Percentiles rank a stretch among this genome's conserved stretches.
Evolutionary conservation across 2,888 invertebrate genomes (phyloP).

Genomic region (Gerris lacustris): DNA sequence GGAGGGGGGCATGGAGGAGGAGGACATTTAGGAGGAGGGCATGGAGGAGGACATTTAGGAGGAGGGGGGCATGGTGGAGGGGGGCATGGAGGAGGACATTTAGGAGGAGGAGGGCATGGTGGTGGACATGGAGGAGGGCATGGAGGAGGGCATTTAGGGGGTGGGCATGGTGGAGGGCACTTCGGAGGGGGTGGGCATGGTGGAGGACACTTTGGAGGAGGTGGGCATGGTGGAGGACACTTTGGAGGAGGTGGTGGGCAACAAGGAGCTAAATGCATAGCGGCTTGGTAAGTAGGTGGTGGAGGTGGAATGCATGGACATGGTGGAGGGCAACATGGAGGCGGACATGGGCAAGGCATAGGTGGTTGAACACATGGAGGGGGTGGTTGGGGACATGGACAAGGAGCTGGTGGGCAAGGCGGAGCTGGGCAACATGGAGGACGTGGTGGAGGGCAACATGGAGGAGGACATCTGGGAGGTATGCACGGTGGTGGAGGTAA

Average conservation of each 20-base stretch:
- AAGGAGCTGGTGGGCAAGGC: neutral
- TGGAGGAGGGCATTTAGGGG: slow-evolving; percentile 18
- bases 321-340: neutral
- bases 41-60: slow-evolving; percentile 18
- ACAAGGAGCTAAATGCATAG: neutral
- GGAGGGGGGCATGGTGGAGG: neutral
- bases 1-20: neutral
- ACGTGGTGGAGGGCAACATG: slow-evolving; percentile 5
- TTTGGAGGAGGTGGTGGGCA: neutral
- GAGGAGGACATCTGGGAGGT: slow-evolving; percentile 6
- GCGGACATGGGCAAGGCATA: neutral
- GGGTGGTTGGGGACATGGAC: neutral
- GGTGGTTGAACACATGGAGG: neutral
- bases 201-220: slow-evolving; percentile 13
- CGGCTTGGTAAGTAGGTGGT: neutral
- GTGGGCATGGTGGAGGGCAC: slow-evolving; percentile 8
- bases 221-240: slow-evolving; percentile 12
- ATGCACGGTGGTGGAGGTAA: neutral
- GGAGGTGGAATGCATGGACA: neutral
- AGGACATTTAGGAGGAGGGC: neutral
- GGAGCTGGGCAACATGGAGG: neutral
- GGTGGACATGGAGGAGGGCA: slow-evolving; percentile 17
- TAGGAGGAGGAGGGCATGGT: neutral
- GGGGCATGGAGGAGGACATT: slow-evolving; percentile 16
- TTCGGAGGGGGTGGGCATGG: slow-evolving; percentile 13